phyloP scores from a whole-genome alignment of 2,888 invertebrate species.

The Macrophya annulata region DNA sequence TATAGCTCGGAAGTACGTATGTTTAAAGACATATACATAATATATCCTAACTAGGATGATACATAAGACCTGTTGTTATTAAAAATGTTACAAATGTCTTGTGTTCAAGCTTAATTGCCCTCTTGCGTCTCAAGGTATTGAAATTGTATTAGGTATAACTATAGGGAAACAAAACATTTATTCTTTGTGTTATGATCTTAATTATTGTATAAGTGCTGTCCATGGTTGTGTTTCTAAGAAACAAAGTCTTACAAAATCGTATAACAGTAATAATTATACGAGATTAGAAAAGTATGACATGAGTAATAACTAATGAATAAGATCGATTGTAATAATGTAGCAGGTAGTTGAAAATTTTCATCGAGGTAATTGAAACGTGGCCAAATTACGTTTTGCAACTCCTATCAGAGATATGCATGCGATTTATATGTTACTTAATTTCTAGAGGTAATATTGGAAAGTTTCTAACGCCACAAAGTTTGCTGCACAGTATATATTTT shows the following conservation, averaged over 20 bases:
- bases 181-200: slow-evolving; percentile 35
- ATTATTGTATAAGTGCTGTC: slow-evolving; percentile 27
- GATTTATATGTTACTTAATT: slow-evolving; percentile 2
- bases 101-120: slow-evolving; percentile 13
- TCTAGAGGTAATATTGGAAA: background rate
- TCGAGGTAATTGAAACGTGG: background rate
- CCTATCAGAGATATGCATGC: background rate
- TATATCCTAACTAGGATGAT: slow-evolving; percentile 1
- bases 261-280: background rate
- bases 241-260: slow-evolving; percentile 7
- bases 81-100: slow-evolving; percentile 23
- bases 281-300: slow-evolving; percentile 1
- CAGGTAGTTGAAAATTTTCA: background rate
- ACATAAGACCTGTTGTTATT: slow-evolving; percentile 13
- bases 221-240: slow-evolving; percentile 34
- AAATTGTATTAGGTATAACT: slow-evolving; percentile 31
- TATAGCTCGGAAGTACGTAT: background rate
- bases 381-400: background rate
- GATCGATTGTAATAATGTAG: background rate
- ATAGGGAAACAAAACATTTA: background rate
- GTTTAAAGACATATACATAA: slow-evolving; percentile 8
- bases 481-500: slow-evolving; percentile 14
- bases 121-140: background rate
- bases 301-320: slow-evolving; percentile 14
- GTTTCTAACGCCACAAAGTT: background rate